phyloP scores from a whole-genome alignment of 53 echinoderm and acorn worm genomes.

The Crossaster papposus region DNA sequence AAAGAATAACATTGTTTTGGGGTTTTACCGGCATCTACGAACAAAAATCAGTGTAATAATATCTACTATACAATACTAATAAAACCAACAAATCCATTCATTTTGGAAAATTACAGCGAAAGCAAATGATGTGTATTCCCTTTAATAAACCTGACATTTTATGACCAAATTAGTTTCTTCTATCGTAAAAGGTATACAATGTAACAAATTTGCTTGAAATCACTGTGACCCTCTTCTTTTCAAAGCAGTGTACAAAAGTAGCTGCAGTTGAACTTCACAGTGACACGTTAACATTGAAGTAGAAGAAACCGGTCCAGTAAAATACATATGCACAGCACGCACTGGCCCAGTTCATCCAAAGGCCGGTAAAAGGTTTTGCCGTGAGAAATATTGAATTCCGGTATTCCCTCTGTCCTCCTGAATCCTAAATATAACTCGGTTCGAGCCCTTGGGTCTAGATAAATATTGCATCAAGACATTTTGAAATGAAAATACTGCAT shows the following conservation, averaged over 20 bases:
- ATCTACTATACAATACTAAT: no score
- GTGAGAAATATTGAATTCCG: not conserved
- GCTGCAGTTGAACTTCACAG: not conserved
- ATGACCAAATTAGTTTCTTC: no score
- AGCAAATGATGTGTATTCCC: no score
- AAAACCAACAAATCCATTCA: no score
- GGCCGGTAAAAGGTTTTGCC: slow-evolving; percentile 41
- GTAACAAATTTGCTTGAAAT: no score
- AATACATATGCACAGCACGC: slow-evolving; percentile 12
- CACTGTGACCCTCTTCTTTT: no score
- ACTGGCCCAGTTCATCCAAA: slow-evolving; percentile 15
- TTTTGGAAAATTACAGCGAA: no score
- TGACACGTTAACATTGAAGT: not conserved
- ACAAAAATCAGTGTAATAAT: no score
- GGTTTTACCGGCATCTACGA: no score
- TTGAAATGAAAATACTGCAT: slow-evolving; percentile 54
- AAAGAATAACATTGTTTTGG: no score
- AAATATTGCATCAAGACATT: slow-evolving; percentile 57
- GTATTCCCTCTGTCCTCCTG: not conserved
- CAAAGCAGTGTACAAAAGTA: not conserved
- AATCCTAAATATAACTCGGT: slow-evolving; percentile 40
- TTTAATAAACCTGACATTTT: no score
- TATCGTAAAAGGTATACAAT: no score
- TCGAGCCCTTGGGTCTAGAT: slow-evolving; percentile 43
- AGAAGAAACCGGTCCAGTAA: not conserved